These are phyloP conservation scores for Molossus molossus DNA, from an alignment of 2,797 vertebrate genomes.

Conservation along the genomic window DNA sequence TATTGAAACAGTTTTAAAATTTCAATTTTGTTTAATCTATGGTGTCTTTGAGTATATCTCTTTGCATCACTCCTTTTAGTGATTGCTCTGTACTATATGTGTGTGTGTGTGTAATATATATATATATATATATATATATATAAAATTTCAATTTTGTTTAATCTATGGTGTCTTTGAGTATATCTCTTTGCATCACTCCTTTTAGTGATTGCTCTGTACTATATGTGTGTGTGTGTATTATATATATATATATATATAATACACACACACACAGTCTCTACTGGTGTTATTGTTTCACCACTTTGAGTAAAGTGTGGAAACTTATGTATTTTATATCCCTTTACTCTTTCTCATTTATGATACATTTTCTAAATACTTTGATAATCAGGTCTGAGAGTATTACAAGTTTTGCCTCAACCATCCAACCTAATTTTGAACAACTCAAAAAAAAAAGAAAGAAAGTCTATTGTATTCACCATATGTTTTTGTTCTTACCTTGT, in stretches of 20 bases:
- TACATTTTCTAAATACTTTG: not conserved
- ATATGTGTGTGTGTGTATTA: not conserved
- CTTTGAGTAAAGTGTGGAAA: not conserved
- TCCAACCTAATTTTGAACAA: not conserved
- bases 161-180: not conserved
- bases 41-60: not conserved
- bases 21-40: not conserved
- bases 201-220: not conserved
- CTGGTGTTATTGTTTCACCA: not conserved
- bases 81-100: not conserved
- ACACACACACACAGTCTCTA: not conserved
- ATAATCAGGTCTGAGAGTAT: not conserved
- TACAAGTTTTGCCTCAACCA: not conserved
- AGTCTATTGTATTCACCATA: not conserved
- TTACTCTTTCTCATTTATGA: not conserved
- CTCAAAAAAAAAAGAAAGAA: too few species aligned
- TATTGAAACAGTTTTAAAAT: constrained; percentile 7
- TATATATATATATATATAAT: not conserved
- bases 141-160: not conserved
- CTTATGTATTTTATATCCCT: not conserved
- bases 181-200: not conserved
- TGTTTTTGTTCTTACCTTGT: not conserved
- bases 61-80: not conserved
- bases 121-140: not conserved
- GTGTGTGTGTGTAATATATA: not conserved